Percentiles rank a stretch among this genome's conserved stretches.
Conservation (phyloP, 2,888 invertebrate species). For the Blera fallax region DNA sequence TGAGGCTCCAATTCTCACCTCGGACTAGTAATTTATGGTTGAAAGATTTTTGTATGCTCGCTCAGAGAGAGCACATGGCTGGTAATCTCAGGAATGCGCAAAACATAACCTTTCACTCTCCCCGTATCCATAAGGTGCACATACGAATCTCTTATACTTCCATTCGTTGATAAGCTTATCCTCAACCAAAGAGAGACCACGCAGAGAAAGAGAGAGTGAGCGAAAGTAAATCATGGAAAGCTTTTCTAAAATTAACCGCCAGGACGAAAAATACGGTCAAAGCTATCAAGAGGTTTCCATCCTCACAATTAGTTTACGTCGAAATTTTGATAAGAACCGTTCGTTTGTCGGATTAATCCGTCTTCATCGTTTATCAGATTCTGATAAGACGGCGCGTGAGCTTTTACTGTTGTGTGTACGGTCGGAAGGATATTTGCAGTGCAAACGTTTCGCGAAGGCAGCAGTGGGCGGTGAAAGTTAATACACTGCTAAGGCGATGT, state of each 20-base stretch:
- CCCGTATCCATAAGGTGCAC: not conserved
- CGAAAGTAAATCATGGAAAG: constrained; percentile 29
- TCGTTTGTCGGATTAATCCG: constrained; percentile 66
- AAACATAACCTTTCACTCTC: constrained; percentile 37
- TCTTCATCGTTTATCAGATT: constrained; percentile 63
- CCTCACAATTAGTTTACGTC: constrained; percentile 64
- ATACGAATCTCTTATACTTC: constrained; percentile 53
- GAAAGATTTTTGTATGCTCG: not conserved
- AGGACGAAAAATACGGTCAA: constrained; percentile 67
- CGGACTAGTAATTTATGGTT: not conserved
- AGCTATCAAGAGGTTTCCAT: constrained; percentile 48
- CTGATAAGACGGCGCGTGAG: constrained; percentile 69
- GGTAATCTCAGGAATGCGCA: constrained; percentile 48
- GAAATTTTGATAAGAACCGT: constrained; percentile 68
- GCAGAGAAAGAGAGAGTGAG: constrained; percentile 1
- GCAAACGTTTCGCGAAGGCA: not conserved
- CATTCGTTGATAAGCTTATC: constrained; percentile 1
- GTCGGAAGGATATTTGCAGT: constrained; percentile 24
- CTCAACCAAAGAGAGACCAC: not conserved
- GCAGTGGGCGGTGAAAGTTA: not conserved
- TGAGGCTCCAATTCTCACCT: constrained; percentile 2
- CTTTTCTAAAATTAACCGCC: constrained; percentile 56
- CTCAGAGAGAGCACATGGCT: constrained; percentile 55
- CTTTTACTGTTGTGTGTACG: constrained; percentile 35
- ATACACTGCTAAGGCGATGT: not conserved